phyloP scores from a whole-genome alignment of 2,888 invertebrate species.

The Rhagophthalmus giganteus region DNA sequence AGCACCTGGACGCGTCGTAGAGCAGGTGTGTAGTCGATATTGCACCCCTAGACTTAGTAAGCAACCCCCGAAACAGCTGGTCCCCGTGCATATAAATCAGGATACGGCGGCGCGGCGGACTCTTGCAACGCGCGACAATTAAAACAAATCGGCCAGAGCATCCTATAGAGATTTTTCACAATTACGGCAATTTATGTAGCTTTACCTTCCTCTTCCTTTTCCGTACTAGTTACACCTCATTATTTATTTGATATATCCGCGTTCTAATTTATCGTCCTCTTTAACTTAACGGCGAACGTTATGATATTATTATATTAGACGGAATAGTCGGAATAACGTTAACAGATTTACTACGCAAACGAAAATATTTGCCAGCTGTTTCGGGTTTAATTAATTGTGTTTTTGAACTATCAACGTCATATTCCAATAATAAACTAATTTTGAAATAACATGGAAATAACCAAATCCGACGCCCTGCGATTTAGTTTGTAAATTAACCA shows the following conservation, averaged over 20 bases:
- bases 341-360: too few relatives aligned
- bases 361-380: too few relatives aligned
- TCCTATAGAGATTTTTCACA: slow-evolving; percentile 35
- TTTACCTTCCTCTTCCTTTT: slow-evolving; percentile 30
- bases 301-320: too few relatives aligned
- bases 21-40: slow-evolving; percentile 33
- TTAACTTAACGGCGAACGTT: too few relatives aligned
- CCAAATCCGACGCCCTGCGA: too few relatives aligned
- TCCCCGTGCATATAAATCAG: slow-evolving; percentile 25
- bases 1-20: slow-evolving; percentile 28
- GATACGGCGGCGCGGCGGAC: slow-evolving; percentile 4
- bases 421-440: too few relatives aligned
- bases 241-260: slow-evolving; percentile 24
- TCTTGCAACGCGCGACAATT: slow-evolving; percentile 29
- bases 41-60: slow-evolving; percentile 26
- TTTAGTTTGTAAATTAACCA: too few relatives aligned
- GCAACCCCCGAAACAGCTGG: slow-evolving; percentile 28
- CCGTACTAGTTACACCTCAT: slow-evolving; percentile 14
- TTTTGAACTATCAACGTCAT: background rate
- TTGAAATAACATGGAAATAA: too few relatives aligned
- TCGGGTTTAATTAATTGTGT: background rate
- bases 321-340: too few relatives aligned
- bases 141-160: slow-evolving; percentile 30
- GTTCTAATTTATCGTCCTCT: slow-evolving; percentile 16
- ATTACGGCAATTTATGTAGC: slow-evolving; percentile 34